Percentiles rank a stretch among this genome's conserved stretches.
phyloP scores from a whole-genome alignment of 2,113 vertebrate genomes.

The Condylura cristata region DNA sequence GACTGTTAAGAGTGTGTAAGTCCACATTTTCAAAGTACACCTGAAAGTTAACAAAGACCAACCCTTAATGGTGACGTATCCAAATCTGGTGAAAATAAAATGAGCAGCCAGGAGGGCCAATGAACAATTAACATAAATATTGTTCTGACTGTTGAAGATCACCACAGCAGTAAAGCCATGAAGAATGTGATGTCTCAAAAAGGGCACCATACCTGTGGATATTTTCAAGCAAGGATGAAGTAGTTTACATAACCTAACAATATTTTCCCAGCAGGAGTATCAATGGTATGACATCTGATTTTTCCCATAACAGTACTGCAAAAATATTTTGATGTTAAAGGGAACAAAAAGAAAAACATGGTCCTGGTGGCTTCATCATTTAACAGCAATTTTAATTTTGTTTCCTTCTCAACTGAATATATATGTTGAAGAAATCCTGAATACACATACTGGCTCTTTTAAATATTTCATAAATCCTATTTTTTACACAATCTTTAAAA shows the following conservation, averaged over 20 bases:
- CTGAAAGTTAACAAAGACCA: not conserved
- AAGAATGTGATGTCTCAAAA: not conserved
- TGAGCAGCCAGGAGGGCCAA: not conserved
- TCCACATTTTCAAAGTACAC: too few species aligned
- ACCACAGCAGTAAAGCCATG: not conserved
- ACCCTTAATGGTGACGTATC: not conserved
- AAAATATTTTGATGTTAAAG: conserved; percentile 20
- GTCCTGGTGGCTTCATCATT: not conserved
- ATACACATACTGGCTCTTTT: not conserved
- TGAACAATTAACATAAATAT: not conserved
- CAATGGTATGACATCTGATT: not conserved
- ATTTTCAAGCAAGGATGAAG: not conserved
- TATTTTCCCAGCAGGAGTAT: not conserved
- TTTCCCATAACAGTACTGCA: not conserved
- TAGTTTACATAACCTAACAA: not conserved
- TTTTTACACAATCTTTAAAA: not conserved
- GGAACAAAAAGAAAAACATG: not conserved
- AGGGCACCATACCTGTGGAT: not conserved
- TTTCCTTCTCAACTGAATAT: not conserved
- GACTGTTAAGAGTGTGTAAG: too few species aligned
- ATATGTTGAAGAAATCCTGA: not conserved
- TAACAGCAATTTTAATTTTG: not conserved
- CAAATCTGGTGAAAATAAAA: not conserved
- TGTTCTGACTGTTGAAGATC: not conserved
- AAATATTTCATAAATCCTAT: not conserved